Base-by-base conservation (phyloP, 2,888 invertebrate species). In the Diplazon laetatorius region DNA sequence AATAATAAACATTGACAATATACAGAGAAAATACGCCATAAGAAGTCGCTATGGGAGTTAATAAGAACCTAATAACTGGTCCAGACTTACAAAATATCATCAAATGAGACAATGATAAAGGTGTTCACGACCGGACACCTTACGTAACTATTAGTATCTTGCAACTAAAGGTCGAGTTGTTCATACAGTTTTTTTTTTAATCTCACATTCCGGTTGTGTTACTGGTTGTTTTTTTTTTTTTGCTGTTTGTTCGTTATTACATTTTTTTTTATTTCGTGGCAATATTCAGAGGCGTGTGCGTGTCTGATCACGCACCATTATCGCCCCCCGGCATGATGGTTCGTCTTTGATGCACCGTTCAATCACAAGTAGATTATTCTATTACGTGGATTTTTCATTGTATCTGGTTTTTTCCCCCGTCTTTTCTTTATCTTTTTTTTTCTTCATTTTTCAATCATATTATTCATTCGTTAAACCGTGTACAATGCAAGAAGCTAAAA, bases 1-100 rank as follows among this genome's bases (percentile, higher is more conserved):
- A 90, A 90, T 90, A 90, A 89, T 90, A 90, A 90, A 90, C 90
- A 90, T 89, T 90, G 89, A 90, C 88, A 90, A 90, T 90, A 90
- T 90, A 90, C 90, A 90, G 89, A 89, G 89, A 90, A 89, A 89
- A 90, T 90, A 89, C 89, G 88, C 88, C 89, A 89, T 90, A 88
- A 90, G 89, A 89, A 89, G 88, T 89, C 86, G 87, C 89, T 89
- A 89, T 89, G 87, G 86, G 88, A 85, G 86, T 90, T n/a, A 89
- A 88, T 89, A 87, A 88, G 88, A 89, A 89, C 89, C 89, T 89
- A 89, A 86, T 86, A 88, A 87, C 88, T 90, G 89, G 88, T 89
- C 89, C 89, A 88, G 88, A 89, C 88, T 89, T 89, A 89, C 86
- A 89, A 89, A 89, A 89, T 89, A 89, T 89, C 87, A 88, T 89